Evolutionary conservation across 2,888 invertebrate species (phyloP).

Genomic region (Pachydiplax longipennis): DNA sequence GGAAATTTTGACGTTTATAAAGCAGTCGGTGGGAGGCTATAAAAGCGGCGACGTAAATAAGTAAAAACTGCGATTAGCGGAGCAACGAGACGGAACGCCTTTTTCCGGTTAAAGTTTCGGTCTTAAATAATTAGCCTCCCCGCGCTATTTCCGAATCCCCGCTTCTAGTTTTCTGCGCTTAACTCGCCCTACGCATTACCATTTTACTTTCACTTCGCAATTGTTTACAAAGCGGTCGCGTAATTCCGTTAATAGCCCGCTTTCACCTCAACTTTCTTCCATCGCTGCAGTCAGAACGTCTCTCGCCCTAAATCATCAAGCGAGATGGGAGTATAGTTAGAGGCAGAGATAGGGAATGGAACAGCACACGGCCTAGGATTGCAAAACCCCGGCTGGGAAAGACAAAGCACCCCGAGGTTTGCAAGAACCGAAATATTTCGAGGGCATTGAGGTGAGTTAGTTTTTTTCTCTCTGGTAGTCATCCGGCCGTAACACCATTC

Average conservation of each 20-base stretch:
- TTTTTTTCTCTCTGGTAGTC: neutral
- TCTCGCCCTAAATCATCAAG: neutral
- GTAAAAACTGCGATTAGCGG: too few species aligned
- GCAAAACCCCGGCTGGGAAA: neutral
- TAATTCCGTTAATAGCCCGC: neutral
- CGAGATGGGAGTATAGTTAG: neutral
- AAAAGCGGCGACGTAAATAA: too few species aligned
- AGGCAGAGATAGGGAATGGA: neutral
- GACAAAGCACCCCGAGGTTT: neutral
- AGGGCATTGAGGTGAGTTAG: neutral
- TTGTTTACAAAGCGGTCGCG: neutral
- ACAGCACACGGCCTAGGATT: neutral
- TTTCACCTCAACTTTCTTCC: neutral
- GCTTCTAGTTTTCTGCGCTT: too few species aligned
- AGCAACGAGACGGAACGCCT: too few species aligned
- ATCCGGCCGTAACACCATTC: neutral
- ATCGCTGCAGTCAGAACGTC: neutral
- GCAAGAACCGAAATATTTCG: neutral
- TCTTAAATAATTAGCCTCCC: too few species aligned
- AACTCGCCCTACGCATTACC: too few species aligned
- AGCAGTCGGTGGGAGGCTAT: too few species aligned
- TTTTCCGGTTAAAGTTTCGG: too few species aligned
- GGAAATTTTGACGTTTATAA: too few species aligned
- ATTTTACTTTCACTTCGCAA: neutral
- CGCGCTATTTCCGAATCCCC: too few species aligned